These are phyloP conservation scores for Hippocampus kuda DNA, from an alignment of 2,797 vertebrate genomes.

Conservation along the genomic window DNA sequence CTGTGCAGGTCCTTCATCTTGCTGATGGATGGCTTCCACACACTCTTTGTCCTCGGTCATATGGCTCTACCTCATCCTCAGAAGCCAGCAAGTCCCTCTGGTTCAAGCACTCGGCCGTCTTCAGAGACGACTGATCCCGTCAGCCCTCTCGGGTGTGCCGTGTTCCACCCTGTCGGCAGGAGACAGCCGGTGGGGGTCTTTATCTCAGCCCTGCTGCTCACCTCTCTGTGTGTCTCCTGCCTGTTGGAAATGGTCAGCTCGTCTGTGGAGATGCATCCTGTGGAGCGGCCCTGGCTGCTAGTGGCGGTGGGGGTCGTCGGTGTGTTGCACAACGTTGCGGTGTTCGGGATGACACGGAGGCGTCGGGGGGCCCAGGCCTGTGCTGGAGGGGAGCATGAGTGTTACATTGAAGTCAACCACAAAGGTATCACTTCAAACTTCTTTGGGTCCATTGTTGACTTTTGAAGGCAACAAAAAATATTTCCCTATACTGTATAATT, in stretches of 20 bases:
- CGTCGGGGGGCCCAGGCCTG: slow-evolving; percentile 4
- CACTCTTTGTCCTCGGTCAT: slow-evolving; percentile 56
- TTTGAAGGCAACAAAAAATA: no score
- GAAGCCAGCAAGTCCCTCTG: background rate
- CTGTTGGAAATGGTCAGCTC: slow-evolving; percentile 57
- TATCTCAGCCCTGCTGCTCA: slow-evolving; percentile 60
- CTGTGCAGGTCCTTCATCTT: slow-evolving; percentile 63
- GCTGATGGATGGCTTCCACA: slow-evolving; percentile 66
- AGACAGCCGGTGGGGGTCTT: slow-evolving; percentile 50
- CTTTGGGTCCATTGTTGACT: no score
- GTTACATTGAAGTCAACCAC: slow-evolving; percentile 25
- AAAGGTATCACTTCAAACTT: slow-evolving; percentile 30
- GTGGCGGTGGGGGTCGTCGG: slow-evolving; percentile 43
- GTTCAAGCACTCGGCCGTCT: background rate
- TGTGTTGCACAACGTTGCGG: slow-evolving; percentile 52
- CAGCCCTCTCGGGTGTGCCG: slow-evolving; percentile 6
- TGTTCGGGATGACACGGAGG: slow-evolving; percentile 42
- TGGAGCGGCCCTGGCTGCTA: slow-evolving; percentile 53
- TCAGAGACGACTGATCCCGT: background rate
- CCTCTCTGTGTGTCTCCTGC: slow-evolving; percentile 61
- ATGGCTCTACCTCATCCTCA: slow-evolving; percentile 16
- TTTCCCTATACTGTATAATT: no score
- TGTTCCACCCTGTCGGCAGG: slow-evolving; percentile 39
- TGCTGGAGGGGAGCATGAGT: background rate
- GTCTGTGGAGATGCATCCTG: slow-evolving; percentile 47